Conservation (phyloP, 1,140 invertebrate genomes). For the Andrena cerasifolii region DNA sequence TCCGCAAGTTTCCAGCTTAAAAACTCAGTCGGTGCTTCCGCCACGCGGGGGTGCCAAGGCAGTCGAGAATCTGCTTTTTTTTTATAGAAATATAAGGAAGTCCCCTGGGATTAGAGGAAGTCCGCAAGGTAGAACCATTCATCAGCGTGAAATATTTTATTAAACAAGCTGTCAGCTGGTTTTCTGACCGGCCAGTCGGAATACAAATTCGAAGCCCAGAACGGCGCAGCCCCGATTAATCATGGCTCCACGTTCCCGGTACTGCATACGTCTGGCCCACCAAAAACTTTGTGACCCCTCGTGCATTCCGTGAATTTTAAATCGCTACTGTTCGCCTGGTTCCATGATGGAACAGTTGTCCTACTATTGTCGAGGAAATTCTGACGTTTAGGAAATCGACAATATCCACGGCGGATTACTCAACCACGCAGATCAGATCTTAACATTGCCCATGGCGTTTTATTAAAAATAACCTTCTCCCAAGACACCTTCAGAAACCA, state of each 20-base stretch:
- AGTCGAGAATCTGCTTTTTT: no score
- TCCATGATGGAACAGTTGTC: background rate
- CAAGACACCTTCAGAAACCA: no score
- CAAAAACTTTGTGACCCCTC: constrained; percentile 51
- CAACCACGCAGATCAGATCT: no score
- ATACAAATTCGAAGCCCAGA: constrained; percentile 56
- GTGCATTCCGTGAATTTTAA: constrained; percentile 28
- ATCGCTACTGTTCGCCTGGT: constrained; percentile 31
- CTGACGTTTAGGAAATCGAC: no score
- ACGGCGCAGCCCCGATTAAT: constrained; percentile 55
- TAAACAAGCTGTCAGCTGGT: constrained; percentile 53
- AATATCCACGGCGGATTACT: no score
- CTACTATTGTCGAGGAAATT: no score
- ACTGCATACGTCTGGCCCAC: no score
- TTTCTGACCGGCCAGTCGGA: constrained; percentile 32
- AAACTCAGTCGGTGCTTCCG: no score
- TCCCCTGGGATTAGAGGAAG: background rate
- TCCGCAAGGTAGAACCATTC: constrained; percentile 40
- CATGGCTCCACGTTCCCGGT: constrained; percentile 36
- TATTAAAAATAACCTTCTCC: no score
- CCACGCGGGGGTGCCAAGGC: background rate
- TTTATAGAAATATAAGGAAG: background rate
- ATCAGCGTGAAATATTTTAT: constrained; percentile 60
- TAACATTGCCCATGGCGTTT: no score
- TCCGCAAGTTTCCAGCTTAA: no score